Conservation (phyloP, 2,113 vertebrate species). For the Ammodytes marinus region DNA sequence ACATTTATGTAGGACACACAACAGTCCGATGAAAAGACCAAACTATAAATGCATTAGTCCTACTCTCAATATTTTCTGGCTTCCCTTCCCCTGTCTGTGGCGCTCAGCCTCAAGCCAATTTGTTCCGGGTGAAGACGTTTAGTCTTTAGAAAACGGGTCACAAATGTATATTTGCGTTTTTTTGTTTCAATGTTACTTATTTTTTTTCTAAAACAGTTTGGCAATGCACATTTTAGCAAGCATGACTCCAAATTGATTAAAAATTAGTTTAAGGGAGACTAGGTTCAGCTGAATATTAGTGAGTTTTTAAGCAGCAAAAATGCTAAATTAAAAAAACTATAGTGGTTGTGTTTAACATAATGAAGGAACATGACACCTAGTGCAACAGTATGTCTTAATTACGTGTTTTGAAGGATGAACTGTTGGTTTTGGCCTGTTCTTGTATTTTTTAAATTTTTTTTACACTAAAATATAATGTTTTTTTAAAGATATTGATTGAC, state of each 20-base stretch:
- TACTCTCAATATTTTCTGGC: neutral
- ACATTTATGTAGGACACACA: neutral
- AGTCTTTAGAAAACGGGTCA: constrained; percentile 14
- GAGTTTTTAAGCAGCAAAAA: neutral
- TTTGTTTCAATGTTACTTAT: neutral
- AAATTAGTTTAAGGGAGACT: neutral
- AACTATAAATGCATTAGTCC: neutral
- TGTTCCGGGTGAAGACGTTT: neutral
- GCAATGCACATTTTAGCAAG: neutral
- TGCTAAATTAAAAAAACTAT: neutral
- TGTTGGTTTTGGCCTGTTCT: constrained; percentile 1
- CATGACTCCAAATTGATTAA: neutral
- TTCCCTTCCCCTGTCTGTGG: neutral
- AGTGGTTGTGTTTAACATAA: neutral
- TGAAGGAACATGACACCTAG: neutral
- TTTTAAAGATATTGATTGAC: neutral
- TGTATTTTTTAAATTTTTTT: neutral
- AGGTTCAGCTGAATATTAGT: neutral
- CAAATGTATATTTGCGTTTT: neutral
- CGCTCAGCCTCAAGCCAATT: neutral
- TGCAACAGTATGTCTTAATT: neutral
- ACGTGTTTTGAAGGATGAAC: neutral
- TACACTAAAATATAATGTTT: too few relatives aligned
- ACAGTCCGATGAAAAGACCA: neutral
- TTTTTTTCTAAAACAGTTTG: neutral